phyloP scores from a whole-genome alignment of 1,140 invertebrate species.

The Drosophila santomea region DNA sequence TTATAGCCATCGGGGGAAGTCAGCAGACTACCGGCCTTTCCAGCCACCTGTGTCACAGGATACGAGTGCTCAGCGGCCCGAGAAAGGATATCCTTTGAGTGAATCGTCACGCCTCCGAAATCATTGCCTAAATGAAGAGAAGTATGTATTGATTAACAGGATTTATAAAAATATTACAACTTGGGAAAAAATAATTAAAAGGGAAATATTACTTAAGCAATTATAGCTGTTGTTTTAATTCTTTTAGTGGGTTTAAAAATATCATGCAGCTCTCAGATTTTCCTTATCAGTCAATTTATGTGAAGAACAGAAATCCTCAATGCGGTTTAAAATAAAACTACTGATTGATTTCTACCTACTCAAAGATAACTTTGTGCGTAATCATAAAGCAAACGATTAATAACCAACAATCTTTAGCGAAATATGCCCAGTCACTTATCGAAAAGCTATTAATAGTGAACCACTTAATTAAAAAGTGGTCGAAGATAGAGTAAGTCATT shows the following conservation, averaged over 20 bases:
- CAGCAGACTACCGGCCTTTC: slow-evolving; percentile 68
- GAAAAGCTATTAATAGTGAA: slow-evolving; percentile 9
- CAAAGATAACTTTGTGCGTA: slow-evolving; percentile 9
- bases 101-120: slow-evolving; percentile 94
- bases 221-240: too few species aligned
- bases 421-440: slow-evolving; percentile 23
- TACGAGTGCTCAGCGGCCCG: slow-evolving; percentile 88
- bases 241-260: too few species aligned
- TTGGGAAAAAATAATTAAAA: too few species aligned
- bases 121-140: slow-evolving; percentile 89
- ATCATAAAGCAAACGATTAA: slow-evolving; percentile 10
- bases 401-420: slow-evolving; percentile 1
- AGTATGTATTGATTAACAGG: background rate
- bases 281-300: background rate
- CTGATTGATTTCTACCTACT: slow-evolving; percentile 2
- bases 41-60: slow-evolving; percentile 62
- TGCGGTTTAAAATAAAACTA: background rate
- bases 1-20: slow-evolving; percentile 95
- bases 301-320: background rate
- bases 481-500: slow-evolving; percentile 4
- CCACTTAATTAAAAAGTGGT: slow-evolving; percentile 34
- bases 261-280: too few species aligned
- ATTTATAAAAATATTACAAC: background rate
- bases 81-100: slow-evolving; percentile 90
- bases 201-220: too few species aligned